Percentiles rank a stretch among this genome's conserved stretches.
Conservation (phyloP, 2,113 vertebrate species). For the Siniperca knerii region DNA sequence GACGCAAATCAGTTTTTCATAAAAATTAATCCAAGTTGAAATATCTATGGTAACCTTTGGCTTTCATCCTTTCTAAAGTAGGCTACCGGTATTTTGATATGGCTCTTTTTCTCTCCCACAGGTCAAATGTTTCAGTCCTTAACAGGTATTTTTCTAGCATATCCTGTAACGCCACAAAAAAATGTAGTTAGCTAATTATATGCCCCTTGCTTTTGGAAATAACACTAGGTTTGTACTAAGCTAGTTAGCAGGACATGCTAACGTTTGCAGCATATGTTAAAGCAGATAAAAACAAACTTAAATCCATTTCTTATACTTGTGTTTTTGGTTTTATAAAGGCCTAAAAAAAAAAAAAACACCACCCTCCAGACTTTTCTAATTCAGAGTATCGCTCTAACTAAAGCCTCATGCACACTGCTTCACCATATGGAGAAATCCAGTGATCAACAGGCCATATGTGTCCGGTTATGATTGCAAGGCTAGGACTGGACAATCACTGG, state of each 20-base stretch:
- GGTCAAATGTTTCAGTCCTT: background rate
- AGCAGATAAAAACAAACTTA: background rate
- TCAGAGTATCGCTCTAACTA: background rate
- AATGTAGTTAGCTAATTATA: background rate
- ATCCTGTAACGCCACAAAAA: background rate
- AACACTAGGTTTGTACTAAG: background rate
- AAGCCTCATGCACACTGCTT: background rate
- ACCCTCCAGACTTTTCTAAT: background rate
- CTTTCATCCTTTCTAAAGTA: too few relatives aligned
- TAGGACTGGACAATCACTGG: background rate
- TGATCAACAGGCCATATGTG: background rate
- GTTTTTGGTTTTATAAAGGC: background rate
- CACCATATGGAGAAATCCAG: too few relatives aligned
- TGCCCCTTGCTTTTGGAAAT: background rate
- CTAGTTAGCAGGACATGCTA: too few relatives aligned
- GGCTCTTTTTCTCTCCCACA: background rate
- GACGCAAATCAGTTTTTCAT: too few relatives aligned
- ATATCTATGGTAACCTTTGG: too few relatives aligned
- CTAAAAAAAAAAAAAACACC: background rate
- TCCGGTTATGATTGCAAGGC: background rate
- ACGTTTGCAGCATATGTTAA: too few relatives aligned
- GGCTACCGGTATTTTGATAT: too few relatives aligned
- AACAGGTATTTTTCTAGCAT: background rate
- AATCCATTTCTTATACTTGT: background rate
- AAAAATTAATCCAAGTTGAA: too few relatives aligned